Conservation (phyloP, 1,140 invertebrate genomes). For the Melipona quadrifasciata region DNA sequence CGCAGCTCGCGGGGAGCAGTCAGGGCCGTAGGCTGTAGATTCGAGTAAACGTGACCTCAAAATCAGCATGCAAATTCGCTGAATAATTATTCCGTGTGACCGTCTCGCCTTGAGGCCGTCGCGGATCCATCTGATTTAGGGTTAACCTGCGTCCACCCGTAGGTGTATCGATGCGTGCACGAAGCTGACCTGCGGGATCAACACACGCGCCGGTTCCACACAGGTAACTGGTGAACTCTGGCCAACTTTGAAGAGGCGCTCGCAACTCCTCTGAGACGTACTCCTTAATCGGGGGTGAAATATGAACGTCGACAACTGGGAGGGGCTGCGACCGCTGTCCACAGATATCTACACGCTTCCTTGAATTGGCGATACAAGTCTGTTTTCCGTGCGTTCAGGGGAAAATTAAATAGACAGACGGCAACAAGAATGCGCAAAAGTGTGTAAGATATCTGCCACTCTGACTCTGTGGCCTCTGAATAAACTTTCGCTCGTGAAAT, state of each 20-base stretch:
- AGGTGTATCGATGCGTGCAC: neutral
- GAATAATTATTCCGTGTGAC: slow-evolving; percentile 80
- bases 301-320: slow-evolving; percentile 38
- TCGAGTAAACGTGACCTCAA: slow-evolving; percentile 76
- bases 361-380: neutral
- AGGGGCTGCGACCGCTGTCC: slow-evolving; percentile 9
- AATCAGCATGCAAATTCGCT: slow-evolving; percentile 79
- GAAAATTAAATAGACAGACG: too few relatives aligned
- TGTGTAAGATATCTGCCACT: too few relatives aligned
- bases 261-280: slow-evolving; percentile 33
- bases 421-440: too few relatives aligned
- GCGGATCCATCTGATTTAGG: slow-evolving; percentile 68
- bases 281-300: slow-evolving; percentile 59
- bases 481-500: too few relatives aligned
- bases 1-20: neutral
- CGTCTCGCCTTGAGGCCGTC: slow-evolving; percentile 56
- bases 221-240: neutral
- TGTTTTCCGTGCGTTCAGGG: neutral
- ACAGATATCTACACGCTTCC: neutral
- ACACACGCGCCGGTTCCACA: neutral
- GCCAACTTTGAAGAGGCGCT: slow-evolving; percentile 35
- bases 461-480: too few relatives aligned
- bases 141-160: neutral
- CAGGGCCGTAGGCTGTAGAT: slow-evolving; percentile 20
- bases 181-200: neutral